Percentiles rank a stretch among this genome's conserved stretches.
Conservation (phyloP, 2,888 invertebrate species). For the Ochropleura plecta region DNA sequence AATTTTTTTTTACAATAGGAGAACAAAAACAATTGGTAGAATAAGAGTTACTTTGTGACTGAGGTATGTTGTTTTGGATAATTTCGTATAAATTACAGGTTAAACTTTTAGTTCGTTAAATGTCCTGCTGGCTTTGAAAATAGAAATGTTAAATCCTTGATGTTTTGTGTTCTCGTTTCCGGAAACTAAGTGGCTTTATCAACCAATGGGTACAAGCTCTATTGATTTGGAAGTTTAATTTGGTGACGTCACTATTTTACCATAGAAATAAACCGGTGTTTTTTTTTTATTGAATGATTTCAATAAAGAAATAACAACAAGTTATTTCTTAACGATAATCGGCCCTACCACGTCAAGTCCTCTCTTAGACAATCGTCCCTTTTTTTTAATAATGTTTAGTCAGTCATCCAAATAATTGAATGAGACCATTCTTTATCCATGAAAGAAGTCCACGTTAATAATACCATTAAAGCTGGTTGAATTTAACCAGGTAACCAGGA, state of each 20-base stretch:
- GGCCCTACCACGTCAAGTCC: neutral
- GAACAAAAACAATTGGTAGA: constrained; percentile 48
- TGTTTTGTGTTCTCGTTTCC: neutral
- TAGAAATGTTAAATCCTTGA: neutral
- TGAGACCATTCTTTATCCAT: neutral
- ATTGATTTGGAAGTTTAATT: neutral
- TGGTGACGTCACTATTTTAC: neutral
- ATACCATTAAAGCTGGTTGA: constrained; percentile 20
- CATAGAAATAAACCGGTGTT: neutral
- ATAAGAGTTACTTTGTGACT: constrained; percentile 31
- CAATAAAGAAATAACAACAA: neutral
- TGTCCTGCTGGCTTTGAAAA: constrained; percentile 14
- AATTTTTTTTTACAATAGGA: constrained; percentile 55
- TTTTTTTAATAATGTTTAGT: constrained; percentile 2
- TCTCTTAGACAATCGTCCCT: neutral
- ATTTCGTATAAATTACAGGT: constrained; percentile 32
- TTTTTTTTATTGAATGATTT: neutral
- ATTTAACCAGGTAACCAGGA: constrained; percentile 28
- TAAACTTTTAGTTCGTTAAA: neutral
- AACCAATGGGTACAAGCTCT: neutral
- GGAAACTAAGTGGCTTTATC: neutral
- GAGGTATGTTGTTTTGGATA: constrained; percentile 27
- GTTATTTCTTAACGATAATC: neutral
- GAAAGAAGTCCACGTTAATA: constrained; percentile 6
- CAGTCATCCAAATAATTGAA: constrained; percentile 14